Base-by-base conservation (phyloP, 53 echinoderm and acorn worm genomes). In the Apostichopus leukothele region DNA sequence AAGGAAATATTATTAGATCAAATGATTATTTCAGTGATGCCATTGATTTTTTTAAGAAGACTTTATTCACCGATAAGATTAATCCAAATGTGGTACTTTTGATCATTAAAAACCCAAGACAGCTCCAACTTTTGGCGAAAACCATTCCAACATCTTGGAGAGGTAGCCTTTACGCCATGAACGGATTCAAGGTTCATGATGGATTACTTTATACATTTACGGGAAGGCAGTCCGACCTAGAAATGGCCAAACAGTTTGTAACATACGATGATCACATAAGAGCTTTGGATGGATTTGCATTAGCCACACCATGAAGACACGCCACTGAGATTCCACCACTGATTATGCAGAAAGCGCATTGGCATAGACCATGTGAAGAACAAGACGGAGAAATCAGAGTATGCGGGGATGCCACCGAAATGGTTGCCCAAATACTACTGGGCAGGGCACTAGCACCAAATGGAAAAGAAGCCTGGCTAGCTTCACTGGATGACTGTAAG, bases 351-450 rank as follows among this genome's bases (percentile, higher is more conserved):
- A 25, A 71, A 25, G 1, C 25, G 1, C 85, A 85, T 50, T 85
- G 27, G 16, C 85, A 85, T 50, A 59, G 68, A 13, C 10, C 14
- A 7, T 84, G 84, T 13, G 23, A 25, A 10, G 84, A 84, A 27
- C 60, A 60, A 19, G 63, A 57, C 14, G 85, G 85, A 67, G 50
- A 22, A 4, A 85, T 67, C 3, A 14, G 66, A 13, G 85, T 85
- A 16, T 85, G 85, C 16, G 85, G 85, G 0, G 67, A 66, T 66
- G 27, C 26, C 1, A 60, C 85, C 5, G 85, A 85, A 60, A 85
- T 85, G 85, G 16, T 85, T 5, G 85, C 67, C 14, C 85, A 85
- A 9, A 23, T 85, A 12, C 67, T 85, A 9, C 85, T 85, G 10
- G 85, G 85, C 11, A 66, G 50, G 39, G 68, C 21, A 4, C 7